phyloP scores from a whole-genome alignment of 2,888 invertebrate genomes.

The Xestia sexstrigata region DNA sequence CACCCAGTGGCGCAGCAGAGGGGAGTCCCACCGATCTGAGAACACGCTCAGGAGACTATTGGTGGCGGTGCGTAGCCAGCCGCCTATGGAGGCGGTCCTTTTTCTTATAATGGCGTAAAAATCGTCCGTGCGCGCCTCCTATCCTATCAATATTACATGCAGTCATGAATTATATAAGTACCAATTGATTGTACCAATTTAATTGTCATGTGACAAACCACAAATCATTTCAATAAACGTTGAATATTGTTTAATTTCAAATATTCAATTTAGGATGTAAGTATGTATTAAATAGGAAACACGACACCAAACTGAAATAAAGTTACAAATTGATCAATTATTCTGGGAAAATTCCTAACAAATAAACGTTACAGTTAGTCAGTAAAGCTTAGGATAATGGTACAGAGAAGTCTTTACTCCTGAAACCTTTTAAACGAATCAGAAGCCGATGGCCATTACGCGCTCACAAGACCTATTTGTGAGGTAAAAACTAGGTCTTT shows the following conservation, averaged over 20 bases:
- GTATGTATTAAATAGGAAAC: neutral
- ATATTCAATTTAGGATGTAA: conserved; percentile 3
- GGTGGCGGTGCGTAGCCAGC: no score
- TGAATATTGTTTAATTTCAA: neutral
- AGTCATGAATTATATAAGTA: conserved; percentile 18
- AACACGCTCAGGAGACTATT: no score
- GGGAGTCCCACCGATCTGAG: no score
- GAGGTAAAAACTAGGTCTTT: conserved; percentile 67
- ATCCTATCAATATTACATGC: no score
- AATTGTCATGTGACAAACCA: neutral
- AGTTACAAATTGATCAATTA: neutral
- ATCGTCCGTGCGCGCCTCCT: no score
- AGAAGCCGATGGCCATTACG: conserved; percentile 71
- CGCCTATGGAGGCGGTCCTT: no score
- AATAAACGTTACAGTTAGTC: conserved; percentile 17
- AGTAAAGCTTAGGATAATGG: conserved; percentile 54
- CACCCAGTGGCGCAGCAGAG: no score
- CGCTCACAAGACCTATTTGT: conserved; percentile 69
- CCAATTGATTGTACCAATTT: conserved; percentile 19
- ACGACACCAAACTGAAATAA: neutral
- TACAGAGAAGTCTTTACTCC: conserved; percentile 65
- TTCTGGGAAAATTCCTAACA: neutral
- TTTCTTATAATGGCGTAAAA: no score
- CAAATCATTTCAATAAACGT: neutral
- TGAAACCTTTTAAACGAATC: conserved; percentile 75